Conservation (phyloP, 2,113 vertebrate species). For the Tachysurus fulvidraco region DNA sequence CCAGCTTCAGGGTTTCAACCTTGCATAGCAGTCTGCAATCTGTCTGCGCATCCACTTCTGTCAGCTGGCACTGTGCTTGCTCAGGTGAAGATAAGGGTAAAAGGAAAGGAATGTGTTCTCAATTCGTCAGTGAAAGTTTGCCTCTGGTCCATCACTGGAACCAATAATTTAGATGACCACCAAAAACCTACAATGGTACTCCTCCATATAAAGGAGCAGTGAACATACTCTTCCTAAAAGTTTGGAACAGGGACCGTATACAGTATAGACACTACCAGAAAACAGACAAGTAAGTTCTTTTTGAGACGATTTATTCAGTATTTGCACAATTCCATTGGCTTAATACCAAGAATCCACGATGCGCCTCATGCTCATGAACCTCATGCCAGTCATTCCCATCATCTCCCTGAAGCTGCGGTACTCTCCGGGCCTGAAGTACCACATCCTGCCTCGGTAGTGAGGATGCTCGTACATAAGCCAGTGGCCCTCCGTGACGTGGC, state of each 20-base stretch:
- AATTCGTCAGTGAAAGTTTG: background rate
- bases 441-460: conserved; percentile 56
- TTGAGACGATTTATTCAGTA: background rate
- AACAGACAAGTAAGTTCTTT: background rate
- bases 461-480: conserved; percentile 63
- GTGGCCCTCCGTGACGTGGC: conserved; percentile 63
- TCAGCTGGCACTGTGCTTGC: background rate
- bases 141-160: background rate
- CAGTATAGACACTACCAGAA: background rate
- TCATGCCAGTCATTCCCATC: conserved; percentile 22
- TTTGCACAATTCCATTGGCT: background rate
- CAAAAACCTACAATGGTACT: background rate
- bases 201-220: background rate
- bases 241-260: background rate
- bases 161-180: background rate
- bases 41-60: background rate
- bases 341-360: conserved; percentile 42
- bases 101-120: background rate
- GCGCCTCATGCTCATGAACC: conserved; percentile 36
- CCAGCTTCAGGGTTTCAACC: background rate
- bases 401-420: conserved; percentile 52
- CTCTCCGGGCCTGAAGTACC: conserved; percentile 58
- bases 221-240: background rate
- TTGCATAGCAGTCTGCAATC: background rate
- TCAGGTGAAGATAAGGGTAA: background rate